Base-by-base conservation (phyloP, 2,888 invertebrate species). In the Tetragnatha montana region DNA sequence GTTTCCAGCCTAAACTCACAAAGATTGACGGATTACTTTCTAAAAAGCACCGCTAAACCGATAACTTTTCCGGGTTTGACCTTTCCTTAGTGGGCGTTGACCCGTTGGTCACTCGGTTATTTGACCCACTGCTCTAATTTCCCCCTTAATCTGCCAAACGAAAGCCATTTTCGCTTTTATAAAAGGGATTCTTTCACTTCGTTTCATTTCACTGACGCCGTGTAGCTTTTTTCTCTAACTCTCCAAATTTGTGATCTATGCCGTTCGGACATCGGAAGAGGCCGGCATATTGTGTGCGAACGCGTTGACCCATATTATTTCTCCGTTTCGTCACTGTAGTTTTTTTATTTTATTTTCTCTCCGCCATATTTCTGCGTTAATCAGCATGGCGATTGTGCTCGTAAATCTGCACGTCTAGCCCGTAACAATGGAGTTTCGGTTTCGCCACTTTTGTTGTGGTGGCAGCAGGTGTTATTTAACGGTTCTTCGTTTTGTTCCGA, bases 71-170 rank as follows among this genome's bases (percentile, higher is more conserved):
- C 51, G 1, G 22, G 21, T 84, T 76, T 75, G 76, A 75, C 83
- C 74, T 84, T 70, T 49, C 21, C 49, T n/a, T 50, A 81, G 81
- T 87, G 81, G 87, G 87, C 75, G 87, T 87, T 75, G 83, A 69
- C 75, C 82, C 49, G 47, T 14, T 82, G 83, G 87, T 35, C 81
- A 70, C 81, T 70, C 60, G 49, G 49, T 22, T 70, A 69, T 35
- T 51, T 87, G 81, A 87, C 87, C 87, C 21, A 81, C 75, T 87
- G 81, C 47, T 81, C 87, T 68, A 80, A 7, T 81, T 87, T 60
- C 17, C 19, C 21, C 8, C 14, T 35, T 60, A 75, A 83, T 83
- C 82, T 74, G n/a, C 51, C 68, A 10, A 70, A 79, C 76, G 60
- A 51, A 82, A 84, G 68, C 75, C 70, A 47, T 81, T 81, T 81